These are phyloP conservation scores for Scaptodrosophila lebanonensis DNA, from an alignment of 1,140 invertebrate species.

Conservation along the genomic window DNA sequence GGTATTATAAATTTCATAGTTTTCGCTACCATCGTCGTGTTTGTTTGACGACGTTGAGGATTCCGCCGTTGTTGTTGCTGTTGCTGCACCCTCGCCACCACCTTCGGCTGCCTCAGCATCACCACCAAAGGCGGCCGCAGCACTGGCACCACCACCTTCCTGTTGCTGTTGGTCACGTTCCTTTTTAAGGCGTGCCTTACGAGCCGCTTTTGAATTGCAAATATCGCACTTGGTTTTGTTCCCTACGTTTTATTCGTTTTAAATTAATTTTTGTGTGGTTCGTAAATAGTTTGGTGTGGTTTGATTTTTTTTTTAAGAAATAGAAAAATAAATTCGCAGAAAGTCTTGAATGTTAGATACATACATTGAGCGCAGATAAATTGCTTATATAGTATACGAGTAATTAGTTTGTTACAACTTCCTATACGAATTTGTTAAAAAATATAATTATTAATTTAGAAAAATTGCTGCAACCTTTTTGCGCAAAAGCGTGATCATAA, in stretches of 20 bases:
- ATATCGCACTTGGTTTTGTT: slow-evolving; percentile 91
- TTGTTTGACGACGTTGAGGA: slow-evolving; percentile 34
- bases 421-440: slow-evolving; percentile 20
- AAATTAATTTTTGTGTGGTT: slow-evolving; percentile 35
- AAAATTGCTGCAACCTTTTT: slow-evolving; percentile 68
- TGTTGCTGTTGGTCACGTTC: slow-evolving; percentile 78
- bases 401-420: too few relatives aligned
- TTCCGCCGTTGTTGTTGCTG: slow-evolving; percentile 21
- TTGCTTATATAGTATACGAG: too few relatives aligned
- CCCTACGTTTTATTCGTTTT: slow-evolving; percentile 80
- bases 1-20: slow-evolving; percentile 23
- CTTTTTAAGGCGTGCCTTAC: slow-evolving; percentile 83
- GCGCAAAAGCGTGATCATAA: slow-evolving; percentile 72
- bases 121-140: slow-evolving; percentile 63
- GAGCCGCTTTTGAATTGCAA: slow-evolving; percentile 84
- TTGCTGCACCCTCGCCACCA: slow-evolving; percentile 21
- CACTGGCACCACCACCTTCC: slow-evolving; percentile 76
- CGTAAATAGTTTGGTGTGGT: slow-evolving; percentile 27
- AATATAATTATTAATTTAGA: slow-evolving; percentile 25
- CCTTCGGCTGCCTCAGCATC: slow-evolving; percentile 39
- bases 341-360: slow-evolving; percentile 67
- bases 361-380: slow-evolving; percentile 47
- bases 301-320: slow-evolving; percentile 38
- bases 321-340: slow-evolving; percentile 63
- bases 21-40: slow-evolving; percentile 69